Percentiles rank a stretch among this genome's conserved stretches.
Conservation (phyloP, 2,113 vertebrate species). For the Onychostoma macrolepis region DNA sequence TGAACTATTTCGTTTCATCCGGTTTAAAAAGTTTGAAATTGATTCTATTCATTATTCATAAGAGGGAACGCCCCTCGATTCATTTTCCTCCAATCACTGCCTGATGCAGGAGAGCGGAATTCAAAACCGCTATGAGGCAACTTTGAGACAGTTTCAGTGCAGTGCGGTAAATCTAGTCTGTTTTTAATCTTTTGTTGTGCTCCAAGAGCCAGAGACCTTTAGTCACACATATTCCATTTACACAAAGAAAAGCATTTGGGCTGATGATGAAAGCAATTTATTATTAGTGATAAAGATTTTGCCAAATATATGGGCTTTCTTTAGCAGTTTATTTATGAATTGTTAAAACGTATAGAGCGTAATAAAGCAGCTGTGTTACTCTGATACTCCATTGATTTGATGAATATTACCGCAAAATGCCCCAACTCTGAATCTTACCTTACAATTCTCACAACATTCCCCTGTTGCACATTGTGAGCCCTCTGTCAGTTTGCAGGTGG, state of each 20-base stretch:
- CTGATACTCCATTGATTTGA: neutral
- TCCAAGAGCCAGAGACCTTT: no score
- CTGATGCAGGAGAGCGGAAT: neutral
- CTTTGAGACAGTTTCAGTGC: neutral
- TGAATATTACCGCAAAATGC: neutral
- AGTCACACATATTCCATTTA: neutral
- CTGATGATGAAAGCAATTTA: no score
- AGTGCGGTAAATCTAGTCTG: neutral
- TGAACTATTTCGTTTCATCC: no score
- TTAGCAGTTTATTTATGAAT: no score
- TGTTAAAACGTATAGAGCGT: no score
- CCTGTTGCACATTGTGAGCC: conserved; percentile 69
- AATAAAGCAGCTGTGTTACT: no score
- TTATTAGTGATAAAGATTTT: no score
- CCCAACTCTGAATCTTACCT: conserved; percentile 65
- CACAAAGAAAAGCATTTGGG: neutral
- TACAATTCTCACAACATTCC: conserved; percentile 75
- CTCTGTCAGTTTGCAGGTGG: conserved; percentile 65
- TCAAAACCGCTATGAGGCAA: neutral
- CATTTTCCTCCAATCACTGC: neutral
- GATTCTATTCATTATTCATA: neutral
- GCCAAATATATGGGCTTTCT: no score
- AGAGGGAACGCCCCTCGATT: neutral
- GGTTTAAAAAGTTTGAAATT: no score
- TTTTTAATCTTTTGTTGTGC: neutral